Base-by-base conservation (phyloP, 2,888 invertebrate genomes). In the Amblyteles armatorius region DNA sequence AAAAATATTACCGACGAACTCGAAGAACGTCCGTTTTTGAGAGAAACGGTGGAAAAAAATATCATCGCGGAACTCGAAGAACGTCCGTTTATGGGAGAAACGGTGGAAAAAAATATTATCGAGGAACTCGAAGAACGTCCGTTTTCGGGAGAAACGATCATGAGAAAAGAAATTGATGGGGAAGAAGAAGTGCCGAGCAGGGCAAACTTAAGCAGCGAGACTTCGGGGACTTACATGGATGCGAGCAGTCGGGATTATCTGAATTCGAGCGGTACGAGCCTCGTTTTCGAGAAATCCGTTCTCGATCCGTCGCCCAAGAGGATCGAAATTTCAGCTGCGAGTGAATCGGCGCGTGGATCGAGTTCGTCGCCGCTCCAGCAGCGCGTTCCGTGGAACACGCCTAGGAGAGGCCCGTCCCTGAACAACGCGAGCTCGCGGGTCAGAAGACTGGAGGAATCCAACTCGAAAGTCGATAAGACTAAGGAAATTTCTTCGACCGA, bases 211-310 rank as follows among this genome's bases (percentile, higher is more conserved):
- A 84, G 79, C 44, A 87, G 55, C 60, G 82, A 85, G 29, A 77
- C 84, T 3, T 87, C 87, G 6, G 68, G 74, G 5, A 79, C 77
- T 11, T 88, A 88, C 69, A 57, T 85, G 16, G 88, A 88, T 29
- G 85, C 86, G 6, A 82, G 74, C 16, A 87, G 85, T 78, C 81
- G 83, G 0, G 79, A 82, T 50, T 81, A 82, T 13, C 33, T 77
- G 7, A 69, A 79, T 36, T 65, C 65, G 0, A 85, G 63, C 22
- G 52, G 69, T 3, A 71, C 44, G 33, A 82, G 60, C 44, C 50
- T 84, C 9, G 19, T 36, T 16, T 19, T 72, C 50, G 78, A 83
- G n/a, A 72, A 50, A 68, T n/a, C 69, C 6, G 36, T 60, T 57
- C 19, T 55, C 40, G 67, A 52, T 19, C 9, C 48, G 2, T 19